Evolutionary conservation across 2,113 vertebrate genomes (phyloP).

Genomic region (Arothron firmamentum): DNA sequence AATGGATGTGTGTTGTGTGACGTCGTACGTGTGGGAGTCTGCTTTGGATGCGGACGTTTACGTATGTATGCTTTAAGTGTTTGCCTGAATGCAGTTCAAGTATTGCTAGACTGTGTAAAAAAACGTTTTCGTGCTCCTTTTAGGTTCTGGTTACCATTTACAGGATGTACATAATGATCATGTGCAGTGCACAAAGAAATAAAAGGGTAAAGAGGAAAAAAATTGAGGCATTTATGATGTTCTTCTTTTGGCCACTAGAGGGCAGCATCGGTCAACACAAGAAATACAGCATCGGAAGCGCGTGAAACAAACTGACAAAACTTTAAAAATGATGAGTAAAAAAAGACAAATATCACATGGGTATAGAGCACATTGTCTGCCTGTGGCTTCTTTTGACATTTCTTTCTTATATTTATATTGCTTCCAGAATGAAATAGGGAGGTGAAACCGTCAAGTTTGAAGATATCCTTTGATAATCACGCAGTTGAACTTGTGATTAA

Average conservation of each 20-base stretch:
- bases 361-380: too few species aligned
- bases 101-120: constrained; percentile 83
- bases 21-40: constrained; percentile 75
- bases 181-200: constrained; percentile 75
- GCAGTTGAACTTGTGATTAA: not conserved
- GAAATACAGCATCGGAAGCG: too few species aligned
- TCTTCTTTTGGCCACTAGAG: constrained; percentile 41
- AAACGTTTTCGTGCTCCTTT: constrained; percentile 76
- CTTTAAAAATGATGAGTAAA: too few species aligned
- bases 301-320: not conserved
- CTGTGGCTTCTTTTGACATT: too few species aligned
- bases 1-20: constrained; percentile 86
- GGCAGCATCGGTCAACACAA: constrained; percentile 18
- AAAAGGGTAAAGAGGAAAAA: constrained; percentile 63
- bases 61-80: constrained; percentile 59
- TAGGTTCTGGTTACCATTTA: constrained; percentile 76
- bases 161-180: constrained; percentile 77
- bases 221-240: not conserved
- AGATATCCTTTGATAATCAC: not conserved
- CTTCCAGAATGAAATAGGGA: too few species aligned
- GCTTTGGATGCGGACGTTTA: constrained; percentile 75
- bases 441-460: too few species aligned
- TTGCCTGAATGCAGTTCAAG: constrained; percentile 92
- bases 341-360: too few species aligned
- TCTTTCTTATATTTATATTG: too few species aligned